Base-by-base conservation (phyloP, 2,888 invertebrate genomes). In the Resseliella maxima region DNA sequence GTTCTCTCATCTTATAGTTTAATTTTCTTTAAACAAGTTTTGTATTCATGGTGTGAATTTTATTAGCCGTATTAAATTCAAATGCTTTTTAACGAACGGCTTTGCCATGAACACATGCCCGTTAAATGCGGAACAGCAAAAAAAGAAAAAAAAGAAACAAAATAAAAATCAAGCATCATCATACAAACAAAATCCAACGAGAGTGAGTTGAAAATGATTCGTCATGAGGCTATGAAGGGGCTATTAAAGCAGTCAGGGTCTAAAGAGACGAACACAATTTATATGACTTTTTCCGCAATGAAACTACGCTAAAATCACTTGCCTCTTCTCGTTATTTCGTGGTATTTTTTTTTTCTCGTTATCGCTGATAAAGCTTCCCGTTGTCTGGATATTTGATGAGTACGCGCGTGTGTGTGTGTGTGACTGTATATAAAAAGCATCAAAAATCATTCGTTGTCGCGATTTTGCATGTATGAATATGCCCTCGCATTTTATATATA, bases 11-110 rank as follows among this genome's bases (percentile, higher is more conserved):
- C 38, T 36, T 83, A 38, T 83, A 38, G 83, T 83, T 83, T 38
- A 83, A 83, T 38, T 83, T 83, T n/a, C 21, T 12, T n/a, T 24
- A 38, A 38, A 36, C 38, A 83, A 83, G 83, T 83, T 83, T 83
- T 83, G 83, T 83, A 83, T 83, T 83, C 83, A 83, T 83, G 83
- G 83, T 38, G 83, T 38, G 83, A 83, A 83, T 83, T 83, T 83
- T 38, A 83, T 83, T 83, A 83, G 83, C 83, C 83, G 38, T 38
- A 83, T 83, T 83, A 83, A 83, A 72, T 35, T 72, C 72, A 31
- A 72, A n/a, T n/a, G n/a, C 72, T 12, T 8, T 83, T 83, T 3
- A 83, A 38, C n/a, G 10, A 36, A 83, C 2, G 15, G n/a, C n/a
- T 38, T 83, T n/a, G 36, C 38, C 38, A 10, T 38, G 38, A 21